Conservation (phyloP, 2,888 invertebrate genomes). For the Meta bourneti region DNA sequence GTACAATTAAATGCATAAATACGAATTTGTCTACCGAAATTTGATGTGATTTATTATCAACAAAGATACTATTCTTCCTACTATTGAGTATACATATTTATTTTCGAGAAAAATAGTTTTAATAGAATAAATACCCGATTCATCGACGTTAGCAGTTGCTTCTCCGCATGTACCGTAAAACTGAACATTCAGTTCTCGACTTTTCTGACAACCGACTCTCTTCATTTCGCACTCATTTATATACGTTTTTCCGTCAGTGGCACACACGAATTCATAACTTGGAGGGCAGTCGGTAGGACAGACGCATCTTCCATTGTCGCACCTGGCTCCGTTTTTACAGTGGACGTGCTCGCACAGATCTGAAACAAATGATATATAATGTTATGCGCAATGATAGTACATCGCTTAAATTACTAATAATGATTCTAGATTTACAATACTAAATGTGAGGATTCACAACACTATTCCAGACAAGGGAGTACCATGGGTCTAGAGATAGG, state of each 20-base stretch:
- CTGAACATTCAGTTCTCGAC: constrained; percentile 83
- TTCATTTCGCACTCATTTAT: constrained; percentile 91
- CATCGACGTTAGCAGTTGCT: constrained; percentile 76
- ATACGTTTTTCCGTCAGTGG: constrained; percentile 90
- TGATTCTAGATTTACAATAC: no score
- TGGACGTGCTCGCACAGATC: constrained; percentile 89
- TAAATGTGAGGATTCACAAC: no score
- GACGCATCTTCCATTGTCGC: constrained; percentile 91
- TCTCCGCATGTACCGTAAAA: constrained; percentile 80
- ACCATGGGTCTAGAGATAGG: no score
- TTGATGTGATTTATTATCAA: no score
- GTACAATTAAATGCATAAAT: no score
- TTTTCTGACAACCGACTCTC: constrained; percentile 86
- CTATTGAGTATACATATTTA: no score
- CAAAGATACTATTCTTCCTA: no score
- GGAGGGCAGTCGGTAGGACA: constrained; percentile 89
- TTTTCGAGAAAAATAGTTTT: no score
- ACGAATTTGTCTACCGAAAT: no score
- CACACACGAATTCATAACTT: constrained; percentile 83
- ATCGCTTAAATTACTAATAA: no score
- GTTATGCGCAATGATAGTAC: no score
- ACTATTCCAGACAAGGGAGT: no score
- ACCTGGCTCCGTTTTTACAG: constrained; percentile 90
- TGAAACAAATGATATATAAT: constrained; percentile 78
- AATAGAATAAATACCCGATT: constrained; percentile 31